Evolutionary conservation across 1,140 invertebrate species (phyloP).

Genomic region (Luehdorfia chinensis): DNA sequence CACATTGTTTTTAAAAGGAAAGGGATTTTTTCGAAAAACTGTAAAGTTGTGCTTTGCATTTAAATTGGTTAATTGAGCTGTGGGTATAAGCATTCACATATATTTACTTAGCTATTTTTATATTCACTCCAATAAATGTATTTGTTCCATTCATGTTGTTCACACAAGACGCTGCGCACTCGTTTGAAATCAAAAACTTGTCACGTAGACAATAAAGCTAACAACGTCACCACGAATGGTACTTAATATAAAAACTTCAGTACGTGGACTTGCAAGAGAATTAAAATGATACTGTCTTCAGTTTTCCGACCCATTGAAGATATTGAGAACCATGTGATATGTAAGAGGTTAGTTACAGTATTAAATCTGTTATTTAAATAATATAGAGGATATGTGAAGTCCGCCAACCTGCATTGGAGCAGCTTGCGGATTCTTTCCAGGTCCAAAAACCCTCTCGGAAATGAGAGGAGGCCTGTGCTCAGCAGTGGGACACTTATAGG

Average conservation of each 20-base stretch:
- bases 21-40: neutral
- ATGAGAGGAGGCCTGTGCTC: too few species aligned
- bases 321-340: constrained; percentile 16
- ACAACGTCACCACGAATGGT: constrained; percentile 36
- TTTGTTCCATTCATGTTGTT: too few species aligned
- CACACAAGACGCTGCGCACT: constrained; percentile 13
- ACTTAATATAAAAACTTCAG: constrained; percentile 42
- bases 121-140: constrained; percentile 1
- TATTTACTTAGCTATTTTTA: constrained; percentile 3
- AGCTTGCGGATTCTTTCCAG: too few species aligned
- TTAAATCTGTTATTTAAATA: too few species aligned
- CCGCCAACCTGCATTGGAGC: too few species aligned
- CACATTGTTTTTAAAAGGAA: too few species aligned
- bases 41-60: constrained; percentile 11
- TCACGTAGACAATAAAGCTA: constrained; percentile 52
- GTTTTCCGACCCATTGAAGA: constrained; percentile 26
- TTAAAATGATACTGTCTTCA: constrained; percentile 33
- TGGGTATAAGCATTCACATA: neutral
- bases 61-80: constrained; percentile 6
- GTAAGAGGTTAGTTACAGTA: too few species aligned
- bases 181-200: constrained; percentile 27
- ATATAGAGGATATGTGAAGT: too few species aligned
- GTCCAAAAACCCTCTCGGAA: too few species aligned
- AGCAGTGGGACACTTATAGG: too few species aligned
- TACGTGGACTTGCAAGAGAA: constrained; percentile 32